phyloP scores from a whole-genome alignment of 2,797 vertebrate species.

The Pseudochirops cupreus region DNA sequence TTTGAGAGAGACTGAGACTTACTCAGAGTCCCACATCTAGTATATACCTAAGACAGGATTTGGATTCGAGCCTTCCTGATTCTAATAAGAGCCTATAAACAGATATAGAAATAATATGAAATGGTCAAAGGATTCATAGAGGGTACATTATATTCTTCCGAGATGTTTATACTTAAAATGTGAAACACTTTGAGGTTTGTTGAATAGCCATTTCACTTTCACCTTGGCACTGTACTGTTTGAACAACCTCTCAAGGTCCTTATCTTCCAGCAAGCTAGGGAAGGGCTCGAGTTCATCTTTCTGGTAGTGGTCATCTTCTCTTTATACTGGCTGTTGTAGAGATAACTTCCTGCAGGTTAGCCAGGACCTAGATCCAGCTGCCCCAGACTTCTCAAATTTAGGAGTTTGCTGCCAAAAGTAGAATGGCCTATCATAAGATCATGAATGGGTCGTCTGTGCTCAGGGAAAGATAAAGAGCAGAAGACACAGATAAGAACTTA shows the following conservation, averaged over 20 bases:
- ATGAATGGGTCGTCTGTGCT: background rate
- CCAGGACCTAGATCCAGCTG: background rate
- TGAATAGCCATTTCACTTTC: background rate
- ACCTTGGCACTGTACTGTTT: background rate
- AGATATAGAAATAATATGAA: too few species aligned
- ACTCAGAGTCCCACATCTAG: too few species aligned
- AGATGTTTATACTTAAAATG: background rate
- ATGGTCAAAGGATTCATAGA: background rate
- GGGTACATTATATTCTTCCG: background rate
- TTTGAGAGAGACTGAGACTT: too few species aligned
- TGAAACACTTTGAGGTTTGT: background rate
- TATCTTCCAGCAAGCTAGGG: background rate
- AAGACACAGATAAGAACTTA: background rate
- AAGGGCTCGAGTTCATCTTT: background rate
- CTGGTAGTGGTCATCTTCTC: background rate
- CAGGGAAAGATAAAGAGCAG: background rate
- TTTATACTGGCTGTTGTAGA: background rate
- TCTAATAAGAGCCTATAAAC: too few species aligned
- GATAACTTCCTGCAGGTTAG: background rate
- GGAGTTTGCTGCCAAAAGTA: background rate
- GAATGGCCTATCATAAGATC: background rate
- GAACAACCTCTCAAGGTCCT: background rate
- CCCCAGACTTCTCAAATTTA: background rate
- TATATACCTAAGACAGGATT: too few species aligned
- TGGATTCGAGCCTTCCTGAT: too few species aligned